These are phyloP conservation scores for Protodeltote pygarga DNA, from an alignment of 2,888 invertebrate genomes.

Conservation along the genomic window DNA sequence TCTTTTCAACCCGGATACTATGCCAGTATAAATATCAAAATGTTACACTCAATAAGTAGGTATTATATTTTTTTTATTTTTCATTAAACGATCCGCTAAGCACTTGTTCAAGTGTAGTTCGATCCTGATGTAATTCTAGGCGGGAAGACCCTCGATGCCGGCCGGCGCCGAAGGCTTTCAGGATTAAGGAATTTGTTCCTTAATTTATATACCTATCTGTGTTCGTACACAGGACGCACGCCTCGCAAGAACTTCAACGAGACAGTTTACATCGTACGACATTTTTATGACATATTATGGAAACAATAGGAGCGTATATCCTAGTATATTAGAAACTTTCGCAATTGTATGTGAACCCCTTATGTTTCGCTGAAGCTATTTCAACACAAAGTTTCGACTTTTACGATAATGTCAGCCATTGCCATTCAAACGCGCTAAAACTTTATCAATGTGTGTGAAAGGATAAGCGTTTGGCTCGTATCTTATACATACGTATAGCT, in stretches of 20 bases:
- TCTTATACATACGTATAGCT: slow-evolving; percentile 56
- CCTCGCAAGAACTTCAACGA: slow-evolving; percentile 56
- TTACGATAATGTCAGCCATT: slow-evolving; percentile 87
- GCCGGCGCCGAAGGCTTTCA: slow-evolving; percentile 59
- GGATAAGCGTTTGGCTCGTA: slow-evolving; percentile 80
- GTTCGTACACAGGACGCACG: slow-evolving; percentile 24
- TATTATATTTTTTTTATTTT: too few relatives aligned
- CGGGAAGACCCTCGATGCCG: slow-evolving; percentile 69
- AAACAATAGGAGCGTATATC: slow-evolving; percentile 77
- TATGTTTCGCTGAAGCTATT: slow-evolving; percentile 83
- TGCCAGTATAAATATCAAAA: background rate
- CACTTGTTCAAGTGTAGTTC: slow-evolving; percentile 56
- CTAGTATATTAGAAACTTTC: slow-evolving; percentile 83
- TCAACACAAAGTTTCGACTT: slow-evolving; percentile 84
- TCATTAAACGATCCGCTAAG: slow-evolving; percentile 8
- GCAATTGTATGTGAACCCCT: slow-evolving; percentile 86
- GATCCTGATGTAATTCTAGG: slow-evolving; percentile 69
- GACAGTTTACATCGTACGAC: slow-evolving; percentile 69
- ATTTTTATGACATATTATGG: slow-evolving; percentile 81
- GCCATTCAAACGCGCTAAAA: slow-evolving; percentile 86
- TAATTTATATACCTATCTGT: slow-evolving; percentile 53
- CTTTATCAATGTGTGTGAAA: slow-evolving; percentile 85
- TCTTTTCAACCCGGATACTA: too few relatives aligned
- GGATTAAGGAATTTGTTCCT: slow-evolving; percentile 78
- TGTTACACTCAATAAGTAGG: background rate